phyloP scores from a whole-genome alignment of 1,140 invertebrate genomes.

The Solen grandis region DNA sequence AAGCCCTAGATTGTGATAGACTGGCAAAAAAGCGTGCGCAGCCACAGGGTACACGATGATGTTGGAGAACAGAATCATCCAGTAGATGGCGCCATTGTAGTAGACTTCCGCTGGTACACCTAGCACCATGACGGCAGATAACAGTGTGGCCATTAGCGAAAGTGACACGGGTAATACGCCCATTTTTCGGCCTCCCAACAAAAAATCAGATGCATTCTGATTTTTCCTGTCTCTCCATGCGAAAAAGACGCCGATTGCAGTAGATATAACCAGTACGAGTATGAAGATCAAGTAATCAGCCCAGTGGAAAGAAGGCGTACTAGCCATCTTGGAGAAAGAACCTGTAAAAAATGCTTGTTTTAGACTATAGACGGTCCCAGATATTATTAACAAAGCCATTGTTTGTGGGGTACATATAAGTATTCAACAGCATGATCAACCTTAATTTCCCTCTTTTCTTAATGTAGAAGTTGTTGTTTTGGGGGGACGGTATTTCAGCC shows the following conservation, averaged over 20 bases:
- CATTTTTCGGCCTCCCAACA: constrained; percentile 89
- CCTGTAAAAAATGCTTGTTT: too few species aligned
- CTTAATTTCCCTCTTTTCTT: too few species aligned
- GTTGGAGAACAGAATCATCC: constrained; percentile 66
- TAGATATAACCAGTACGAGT: constrained; percentile 68
- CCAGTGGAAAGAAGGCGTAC: too few species aligned
- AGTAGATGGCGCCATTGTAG: constrained; percentile 66
- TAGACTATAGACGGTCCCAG: too few species aligned
- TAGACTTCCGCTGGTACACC: constrained; percentile 93
- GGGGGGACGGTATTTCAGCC: too few species aligned
- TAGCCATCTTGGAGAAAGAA: too few species aligned
- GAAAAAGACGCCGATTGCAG: constrained; percentile 74
- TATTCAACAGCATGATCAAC: too few species aligned
- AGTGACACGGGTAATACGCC: constrained; percentile 65
- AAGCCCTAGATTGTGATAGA: constrained; percentile 72
- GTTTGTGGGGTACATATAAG: too few species aligned
- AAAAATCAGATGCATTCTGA: constrained; percentile 89
- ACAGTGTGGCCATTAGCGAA: constrained; percentile 85
- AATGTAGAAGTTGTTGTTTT: too few species aligned
- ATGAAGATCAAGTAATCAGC: constrained; percentile 74
- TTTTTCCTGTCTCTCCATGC: constrained; percentile 83
- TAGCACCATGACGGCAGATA: constrained; percentile 92
- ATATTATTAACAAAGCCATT: too few species aligned
- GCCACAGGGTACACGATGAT: constrained; percentile 65
- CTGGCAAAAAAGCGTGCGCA: constrained; percentile 71